A percentile compares a stretch with the other conserved stretches of the same genome.
These are phyloP conservation scores for Semotilus atromaculatus DNA, from an alignment of 2,797 vertebrate genomes.

Conservation along the genomic window DNA sequence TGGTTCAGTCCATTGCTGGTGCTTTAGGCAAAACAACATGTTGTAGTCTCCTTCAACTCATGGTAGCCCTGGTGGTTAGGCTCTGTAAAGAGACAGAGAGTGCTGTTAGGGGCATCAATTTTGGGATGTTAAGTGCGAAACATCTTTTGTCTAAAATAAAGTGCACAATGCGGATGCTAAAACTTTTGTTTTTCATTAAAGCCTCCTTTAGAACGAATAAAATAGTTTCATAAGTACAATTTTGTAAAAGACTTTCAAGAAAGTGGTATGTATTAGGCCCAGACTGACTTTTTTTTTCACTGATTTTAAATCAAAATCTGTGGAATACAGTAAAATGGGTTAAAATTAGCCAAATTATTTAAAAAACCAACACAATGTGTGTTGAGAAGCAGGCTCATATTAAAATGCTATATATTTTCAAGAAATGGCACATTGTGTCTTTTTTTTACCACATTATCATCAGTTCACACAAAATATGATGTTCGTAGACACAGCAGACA, in stretches of 20 bases:
- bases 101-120: conserved; percentile 73
- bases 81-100: conserved; percentile 84
- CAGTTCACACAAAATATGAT: neutral
- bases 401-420: neutral
- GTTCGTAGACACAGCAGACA: neutral
- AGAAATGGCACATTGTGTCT: neutral
- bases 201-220: conserved; percentile 67
- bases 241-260: neutral
- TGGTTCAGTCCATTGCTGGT: conserved; percentile 72
- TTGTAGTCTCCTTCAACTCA: conserved; percentile 86
- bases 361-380: neutral
- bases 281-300: neutral
- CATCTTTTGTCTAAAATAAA: neutral
- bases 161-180: conserved; percentile 13
- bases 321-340: neutral
- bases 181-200: conserved; percentile 60
- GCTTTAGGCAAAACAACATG: conserved; percentile 79
- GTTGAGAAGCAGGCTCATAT: neutral
- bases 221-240: neutral
- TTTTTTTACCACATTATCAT: neutral
- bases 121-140: neutral
- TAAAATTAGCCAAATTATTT: neutral
- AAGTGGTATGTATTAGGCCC: neutral
- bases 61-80: conserved; percentile 85
- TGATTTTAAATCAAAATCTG: neutral